Evolutionary conservation across 1,140 invertebrate genomes (phyloP), one percentile per base, ranked within the genome.

Genomic region (Berghia stephanieae): DNA sequence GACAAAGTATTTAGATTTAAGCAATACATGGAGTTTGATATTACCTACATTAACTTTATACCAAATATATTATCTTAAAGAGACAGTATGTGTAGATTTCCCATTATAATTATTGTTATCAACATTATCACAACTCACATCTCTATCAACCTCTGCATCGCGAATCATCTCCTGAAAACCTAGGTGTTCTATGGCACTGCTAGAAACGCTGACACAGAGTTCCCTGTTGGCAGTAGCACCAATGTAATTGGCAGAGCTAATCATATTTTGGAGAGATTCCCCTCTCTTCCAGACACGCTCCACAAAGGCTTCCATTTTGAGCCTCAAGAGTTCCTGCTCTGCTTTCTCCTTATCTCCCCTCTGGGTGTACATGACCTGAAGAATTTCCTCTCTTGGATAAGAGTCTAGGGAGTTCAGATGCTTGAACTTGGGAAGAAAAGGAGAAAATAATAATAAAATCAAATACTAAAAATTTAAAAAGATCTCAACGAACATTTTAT

Each of bases 131-230:
- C n/a, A 46, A 57, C 80, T 81, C 74, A 87, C 86, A 60, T 87
- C 83, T 46, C 52, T 75, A 78, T 84, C 81, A 13, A 85, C 57
- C 40, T 79, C 79, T 16, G 60, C 80, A 67, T 86, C 78, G 34
- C 75, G 82, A 34, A 87, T 75, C 13, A 79, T 78, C 55, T 78
- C 72, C 72, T 82, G 82, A 73, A 87, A 87, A 46, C 82, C 75
- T 10, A 72, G 55, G 73, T 86, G 80, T 40, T 46, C 69, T 0
- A 87, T 83, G 21, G 84, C 80, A 71, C 85, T 86, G 34, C 83
- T 86, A 34, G 83, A 82, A 10, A 86, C 79, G 78, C 84, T 86
- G 27, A 80, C 80, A 60, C 81, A 81, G 13, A 66, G 46, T n/a
- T 80, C 75, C 27, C 68, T 57, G 27, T 60, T 34, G 24, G 77